phyloP scores from a whole-genome alignment of 1,140 invertebrate species.

The Leptinotarsa undecemlineata region DNA sequence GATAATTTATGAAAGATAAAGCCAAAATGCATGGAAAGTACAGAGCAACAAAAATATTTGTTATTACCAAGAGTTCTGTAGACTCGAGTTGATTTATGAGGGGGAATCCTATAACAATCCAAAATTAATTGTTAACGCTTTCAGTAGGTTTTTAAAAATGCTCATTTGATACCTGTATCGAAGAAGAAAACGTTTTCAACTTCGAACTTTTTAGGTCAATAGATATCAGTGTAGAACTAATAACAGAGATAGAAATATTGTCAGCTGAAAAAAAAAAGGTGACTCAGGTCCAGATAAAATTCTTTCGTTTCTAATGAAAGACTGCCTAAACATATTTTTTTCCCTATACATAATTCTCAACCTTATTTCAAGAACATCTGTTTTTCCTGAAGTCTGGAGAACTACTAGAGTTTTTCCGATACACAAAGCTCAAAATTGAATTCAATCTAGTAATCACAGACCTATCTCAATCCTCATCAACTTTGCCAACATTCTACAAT shows the following conservation, averaged over 20 bases:
- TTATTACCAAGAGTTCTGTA: neutral
- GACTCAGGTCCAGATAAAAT: too few species aligned
- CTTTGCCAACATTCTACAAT: too few species aligned
- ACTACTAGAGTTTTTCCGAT: too few species aligned
- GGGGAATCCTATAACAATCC: neutral
- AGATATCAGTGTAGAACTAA: neutral
- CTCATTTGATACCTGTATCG: neutral
- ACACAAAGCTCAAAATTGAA: too few species aligned
- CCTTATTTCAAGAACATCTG: too few species aligned
- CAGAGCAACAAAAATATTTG: neutral
- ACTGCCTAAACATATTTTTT: too few species aligned
- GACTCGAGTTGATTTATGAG: too few species aligned
- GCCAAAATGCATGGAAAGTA: neutral
- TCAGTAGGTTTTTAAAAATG: neutral
- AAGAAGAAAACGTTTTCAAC: neutral
- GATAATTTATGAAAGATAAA: neutral
- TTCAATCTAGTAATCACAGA: too few species aligned
- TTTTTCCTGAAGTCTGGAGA: too few species aligned
- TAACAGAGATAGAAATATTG: neutral
- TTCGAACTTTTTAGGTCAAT: neutral
- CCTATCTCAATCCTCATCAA: too few species aligned
- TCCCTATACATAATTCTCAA: too few species aligned
- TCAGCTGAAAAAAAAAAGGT: neutral
- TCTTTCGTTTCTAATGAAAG: too few species aligned
- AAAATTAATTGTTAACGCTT: conserved; percentile 2